These are phyloP conservation scores for Nephrotoma guestfalica DNA, from an alignment of 2,888 invertebrate species.

Conservation along the genomic window DNA sequence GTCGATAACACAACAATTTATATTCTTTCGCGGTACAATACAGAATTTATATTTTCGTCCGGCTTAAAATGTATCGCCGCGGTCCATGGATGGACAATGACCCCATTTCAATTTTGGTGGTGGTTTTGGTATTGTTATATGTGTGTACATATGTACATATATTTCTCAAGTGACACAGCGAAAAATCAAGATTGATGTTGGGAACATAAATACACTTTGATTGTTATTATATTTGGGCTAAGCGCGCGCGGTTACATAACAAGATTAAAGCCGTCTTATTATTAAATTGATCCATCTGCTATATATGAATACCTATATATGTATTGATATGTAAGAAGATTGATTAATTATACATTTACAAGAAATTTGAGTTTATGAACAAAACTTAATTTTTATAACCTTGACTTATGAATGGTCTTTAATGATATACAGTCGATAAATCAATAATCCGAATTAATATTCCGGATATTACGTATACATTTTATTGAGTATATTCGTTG, in stretches of 20 bases:
- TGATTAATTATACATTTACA: not conserved
- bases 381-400: not conserved
- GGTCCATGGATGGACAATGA: not conserved
- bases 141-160: too few species aligned
- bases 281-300: not conserved
- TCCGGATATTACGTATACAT: not conserved
- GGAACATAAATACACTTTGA: not conserved
- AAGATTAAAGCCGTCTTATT: not conserved
- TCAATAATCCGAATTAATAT: not conserved
- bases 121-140: not conserved
- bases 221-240: not conserved
- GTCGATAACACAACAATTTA: not conserved
- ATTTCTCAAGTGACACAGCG: not conserved
- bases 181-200: not conserved
- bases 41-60: not conserved
- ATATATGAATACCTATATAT: too few species aligned
- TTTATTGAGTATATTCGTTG: not conserved
- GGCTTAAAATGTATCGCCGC: not conserved
- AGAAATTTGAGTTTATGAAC: not conserved
- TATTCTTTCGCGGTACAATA: not conserved
- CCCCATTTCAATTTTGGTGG: not conserved
- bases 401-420: not conserved
- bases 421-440: not conserved
- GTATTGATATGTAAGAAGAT: not conserved
- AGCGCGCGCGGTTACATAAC: not conserved